Evolutionary conservation across 2,797 vertebrate genomes (phyloP), one percentile per base, ranked within the genome.

Genomic region (Neostethus bicornis): DNA sequence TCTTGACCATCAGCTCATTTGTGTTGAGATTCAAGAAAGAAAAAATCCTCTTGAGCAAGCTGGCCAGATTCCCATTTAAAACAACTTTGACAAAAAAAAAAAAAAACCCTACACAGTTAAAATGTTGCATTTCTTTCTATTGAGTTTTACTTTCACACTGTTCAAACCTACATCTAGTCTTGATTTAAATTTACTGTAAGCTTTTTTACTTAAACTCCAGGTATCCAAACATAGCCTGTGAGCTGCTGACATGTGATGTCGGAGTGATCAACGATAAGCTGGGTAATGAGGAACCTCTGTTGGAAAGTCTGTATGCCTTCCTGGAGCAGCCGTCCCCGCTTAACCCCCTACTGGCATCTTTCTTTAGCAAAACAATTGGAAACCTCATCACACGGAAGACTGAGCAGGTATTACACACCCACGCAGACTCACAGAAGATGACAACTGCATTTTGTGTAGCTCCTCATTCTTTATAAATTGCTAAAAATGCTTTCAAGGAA

Each of bases 331-430:
- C 96, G 34, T 94, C 96, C 0, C 96, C 96, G 0, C 88, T 99
- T 63, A 99, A 99, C 81, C 96, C 97, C 17, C 91, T 99, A 76
- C 93, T 99, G 21, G 96, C 96, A 67, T 98, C 96, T 63, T 99
- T 99, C 90, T 98, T 98, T 85, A 99, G 96, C 92, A 99, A 99
- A 89, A 97, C 96, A 48, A 95, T 97, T 28, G 96, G 97, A 64
- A 96, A 94, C 75, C 94, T 99, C 77, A 97, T 99, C 45, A 93
- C 95, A 42, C 93, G 96, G 29, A 99, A 98, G 89, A 96, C 96
- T 0, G 96, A 99, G 35, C 96, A 98, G 94, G 97, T 98, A 83
- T 50, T 16, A 49, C 55, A 28, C 17, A 34, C 39, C 4, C 42
- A 43, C 23, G 41, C 45, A 51, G 12, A 25, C 41, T 50, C 14